phyloP scores from a whole-genome alignment of 2,797 vertebrate species.

The Notoglanidium macrostoma region DNA sequence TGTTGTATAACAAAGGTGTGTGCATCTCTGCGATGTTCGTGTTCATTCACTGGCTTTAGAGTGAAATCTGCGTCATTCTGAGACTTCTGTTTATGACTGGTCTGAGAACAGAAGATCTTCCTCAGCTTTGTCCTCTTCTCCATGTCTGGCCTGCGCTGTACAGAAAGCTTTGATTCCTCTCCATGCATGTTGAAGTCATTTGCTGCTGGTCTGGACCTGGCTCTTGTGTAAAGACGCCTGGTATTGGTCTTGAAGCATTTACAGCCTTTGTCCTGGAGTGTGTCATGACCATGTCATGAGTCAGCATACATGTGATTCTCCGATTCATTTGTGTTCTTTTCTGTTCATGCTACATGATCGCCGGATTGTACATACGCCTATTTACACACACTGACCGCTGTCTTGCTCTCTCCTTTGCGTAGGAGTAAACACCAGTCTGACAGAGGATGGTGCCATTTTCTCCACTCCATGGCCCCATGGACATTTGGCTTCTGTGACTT shows the following conservation, averaged over 20 bases:
- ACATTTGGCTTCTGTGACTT: slow-evolving; percentile 5
- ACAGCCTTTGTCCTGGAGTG: background rate
- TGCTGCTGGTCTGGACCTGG: slow-evolving; percentile 8
- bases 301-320: background rate
- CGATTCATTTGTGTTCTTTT: background rate
- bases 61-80: background rate
- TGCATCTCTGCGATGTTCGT: background rate
- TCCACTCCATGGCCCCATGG: background rate
- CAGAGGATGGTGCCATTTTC: slow-evolving; percentile 17
- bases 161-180: slow-evolving; percentile 14
- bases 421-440: slow-evolving; percentile 40
- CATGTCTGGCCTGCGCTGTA: background rate
- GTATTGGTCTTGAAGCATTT: slow-evolving; percentile 7
- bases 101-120: slow-evolving; percentile 6
- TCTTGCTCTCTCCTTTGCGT: slow-evolving; percentile 2
- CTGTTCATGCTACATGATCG: background rate
- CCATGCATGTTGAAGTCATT: slow-evolving; percentile 23
- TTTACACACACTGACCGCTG: background rate
- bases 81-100: slow-evolving; percentile 15
- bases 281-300: background rate
- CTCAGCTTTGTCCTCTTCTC: slow-evolving; percentile 2
- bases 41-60: background rate
- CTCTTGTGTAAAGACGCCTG: background rate
- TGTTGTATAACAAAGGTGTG: background rate
- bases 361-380: background rate